These are phyloP conservation scores for Formica aserva DNA, from an alignment of 2,888 invertebrate species.

Conservation along the genomic window DNA sequence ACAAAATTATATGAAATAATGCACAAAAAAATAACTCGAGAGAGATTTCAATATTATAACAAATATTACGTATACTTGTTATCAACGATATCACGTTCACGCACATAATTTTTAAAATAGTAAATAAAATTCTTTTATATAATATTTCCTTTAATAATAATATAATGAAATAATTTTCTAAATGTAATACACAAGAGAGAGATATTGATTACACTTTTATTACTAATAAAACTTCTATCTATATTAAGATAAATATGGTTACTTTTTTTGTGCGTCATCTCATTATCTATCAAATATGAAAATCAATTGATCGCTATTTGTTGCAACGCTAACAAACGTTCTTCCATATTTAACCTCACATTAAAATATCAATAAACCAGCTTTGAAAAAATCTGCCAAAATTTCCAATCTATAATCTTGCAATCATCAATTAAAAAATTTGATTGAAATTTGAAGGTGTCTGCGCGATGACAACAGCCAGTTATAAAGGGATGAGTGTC, in stretches of 20 bases:
- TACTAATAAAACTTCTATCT: not conserved
- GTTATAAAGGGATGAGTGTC: conserved; percentile 37
- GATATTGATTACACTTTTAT: not conserved
- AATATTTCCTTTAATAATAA: not conserved
- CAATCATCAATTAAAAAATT: conserved; percentile 1
- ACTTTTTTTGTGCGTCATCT: no score
- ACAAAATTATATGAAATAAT: not conserved
- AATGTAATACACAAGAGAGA: not conserved
- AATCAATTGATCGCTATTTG: not conserved
- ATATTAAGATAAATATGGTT: no score
- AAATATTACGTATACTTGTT: not conserved
- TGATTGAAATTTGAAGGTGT: conserved; percentile 8
- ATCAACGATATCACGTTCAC: not conserved
- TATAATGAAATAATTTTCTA: conserved; percentile 1
- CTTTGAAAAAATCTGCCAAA: not conserved
- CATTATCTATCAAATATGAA: not conserved
- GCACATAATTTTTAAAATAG: conserved; percentile 2
- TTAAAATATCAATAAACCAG: not conserved
- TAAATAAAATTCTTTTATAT: not conserved
- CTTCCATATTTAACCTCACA: not conserved
- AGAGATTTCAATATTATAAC: no score
- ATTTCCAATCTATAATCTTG: not conserved
- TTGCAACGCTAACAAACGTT: not conserved
- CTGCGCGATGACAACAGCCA: not conserved
- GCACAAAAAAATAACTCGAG: not conserved